A percentile compares a stretch with the other conserved stretches of the same genome.
These are phyloP conservation scores for Erpetoichthys calabaricus DNA, from an alignment of 2,797 vertebrate species.

Conservation along the genomic window DNA sequence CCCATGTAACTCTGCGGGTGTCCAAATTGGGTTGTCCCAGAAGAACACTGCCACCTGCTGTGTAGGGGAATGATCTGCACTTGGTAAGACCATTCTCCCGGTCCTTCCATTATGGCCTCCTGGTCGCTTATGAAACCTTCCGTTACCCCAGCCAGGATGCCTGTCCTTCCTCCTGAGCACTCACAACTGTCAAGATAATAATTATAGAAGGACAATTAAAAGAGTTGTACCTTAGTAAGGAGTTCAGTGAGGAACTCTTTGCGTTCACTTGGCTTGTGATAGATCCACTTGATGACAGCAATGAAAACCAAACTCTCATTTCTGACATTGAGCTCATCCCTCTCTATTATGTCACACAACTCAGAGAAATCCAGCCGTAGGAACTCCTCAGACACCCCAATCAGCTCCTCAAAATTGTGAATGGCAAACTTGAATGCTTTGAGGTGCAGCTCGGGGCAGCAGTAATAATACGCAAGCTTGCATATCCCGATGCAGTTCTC, in stretches of 20 bases:
- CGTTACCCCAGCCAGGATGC: no score
- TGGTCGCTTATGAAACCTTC: no score
- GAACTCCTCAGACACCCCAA: conserved; percentile 38
- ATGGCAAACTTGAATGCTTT: conserved; percentile 46
- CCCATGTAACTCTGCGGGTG: no score
- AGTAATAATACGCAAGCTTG: conserved; percentile 38
- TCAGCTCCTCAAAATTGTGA: conserved; percentile 49
- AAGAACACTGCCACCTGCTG: no score
- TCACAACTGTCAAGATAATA: no score
- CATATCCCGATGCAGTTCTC: conserved; percentile 51
- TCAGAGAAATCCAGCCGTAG: conserved; percentile 38
- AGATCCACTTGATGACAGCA: conserved; percentile 49
- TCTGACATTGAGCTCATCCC: conserved; percentile 46
- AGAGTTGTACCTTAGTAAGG: conserved; percentile 41
- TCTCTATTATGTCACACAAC: conserved; percentile 41
- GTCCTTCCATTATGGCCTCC: no score
- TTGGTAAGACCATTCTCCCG: no score
- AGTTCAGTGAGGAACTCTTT: conserved; percentile 38
- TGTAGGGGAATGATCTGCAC: no score
- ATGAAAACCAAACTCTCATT: conserved; percentile 44
- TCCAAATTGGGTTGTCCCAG: no score
- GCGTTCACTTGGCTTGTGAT: conserved; percentile 32
- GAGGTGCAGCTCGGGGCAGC: conserved; percentile 39
- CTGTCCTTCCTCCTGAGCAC: no score
- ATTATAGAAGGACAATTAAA: no score